These are phyloP conservation scores for Solea solea DNA, from an alignment of 2,113 vertebrate species.

Conservation along the genomic window DNA sequence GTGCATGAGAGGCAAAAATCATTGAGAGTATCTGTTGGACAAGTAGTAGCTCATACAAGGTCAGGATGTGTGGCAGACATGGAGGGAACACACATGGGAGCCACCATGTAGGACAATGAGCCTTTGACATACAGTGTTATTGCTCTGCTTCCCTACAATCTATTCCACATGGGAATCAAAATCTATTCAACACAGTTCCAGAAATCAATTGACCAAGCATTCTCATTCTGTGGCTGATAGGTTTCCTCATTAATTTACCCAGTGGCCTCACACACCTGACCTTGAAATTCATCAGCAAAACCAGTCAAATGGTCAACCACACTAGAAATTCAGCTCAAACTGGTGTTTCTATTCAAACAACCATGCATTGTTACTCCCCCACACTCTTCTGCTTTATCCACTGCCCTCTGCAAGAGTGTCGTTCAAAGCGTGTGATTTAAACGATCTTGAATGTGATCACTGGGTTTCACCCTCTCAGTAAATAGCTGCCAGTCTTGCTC, in stretches of 20 bases:
- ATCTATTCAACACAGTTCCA: constrained; percentile 19
- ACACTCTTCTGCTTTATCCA: neutral
- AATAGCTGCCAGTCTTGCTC: constrained; percentile 23
- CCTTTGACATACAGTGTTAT: neutral
- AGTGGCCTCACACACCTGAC: constrained; percentile 7
- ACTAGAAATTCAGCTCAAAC: neutral
- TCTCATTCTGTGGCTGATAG: neutral
- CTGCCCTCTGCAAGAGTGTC: neutral
- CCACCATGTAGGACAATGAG: neutral
- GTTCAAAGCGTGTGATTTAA: constrained; percentile 3
- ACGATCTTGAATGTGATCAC: constrained; percentile 8
- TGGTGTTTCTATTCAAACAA: no score
- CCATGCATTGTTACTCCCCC: neutral
- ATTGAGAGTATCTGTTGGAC: no score
- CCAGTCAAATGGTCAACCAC: neutral
- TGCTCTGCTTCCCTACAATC: neutral
- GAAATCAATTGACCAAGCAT: constrained; percentile 15
- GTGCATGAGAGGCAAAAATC: no score
- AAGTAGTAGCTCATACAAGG: constrained; percentile 19
- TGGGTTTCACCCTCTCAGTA: constrained; percentile 11
- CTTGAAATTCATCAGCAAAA: constrained; percentile 24
- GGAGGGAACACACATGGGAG: neutral
- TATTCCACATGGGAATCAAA: constrained; percentile 7
- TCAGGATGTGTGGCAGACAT: constrained; percentile 6
- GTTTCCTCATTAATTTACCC: constrained; percentile 24